A percentile compares a stretch with the other conserved stretches of the same genome.
phyloP scores from a whole-genome alignment of 1,140 invertebrate genomes.

The Sminthurinus signatus region DNA sequence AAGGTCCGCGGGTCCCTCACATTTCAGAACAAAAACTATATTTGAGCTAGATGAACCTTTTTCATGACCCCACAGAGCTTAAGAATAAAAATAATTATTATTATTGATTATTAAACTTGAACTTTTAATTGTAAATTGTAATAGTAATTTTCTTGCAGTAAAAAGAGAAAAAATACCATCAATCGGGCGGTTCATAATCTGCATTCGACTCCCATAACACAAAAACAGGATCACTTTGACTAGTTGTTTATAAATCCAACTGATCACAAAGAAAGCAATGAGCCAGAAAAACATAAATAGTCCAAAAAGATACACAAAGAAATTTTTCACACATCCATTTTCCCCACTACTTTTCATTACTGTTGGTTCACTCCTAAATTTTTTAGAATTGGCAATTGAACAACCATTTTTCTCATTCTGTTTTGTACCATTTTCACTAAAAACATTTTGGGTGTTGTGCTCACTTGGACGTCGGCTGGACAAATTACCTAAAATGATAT shows the following conservation, averaged over 20 bases:
- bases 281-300: background rate
- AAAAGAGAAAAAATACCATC: no score
- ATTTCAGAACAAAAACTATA: constrained; percentile 26
- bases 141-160: no score
- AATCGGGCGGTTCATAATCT: constrained; percentile 16
- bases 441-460: no score
- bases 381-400: background rate
- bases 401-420: no score
- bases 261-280: background rate
- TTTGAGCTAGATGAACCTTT: constrained; percentile 19
- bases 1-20: constrained; percentile 14
- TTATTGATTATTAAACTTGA: no score
- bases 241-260: background rate
- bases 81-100: no score
- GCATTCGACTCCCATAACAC: constrained; percentile 11
- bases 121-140: no score
- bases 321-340: background rate
- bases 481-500: no score
- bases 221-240: constrained; percentile 18
- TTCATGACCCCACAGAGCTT: constrained; percentile 30
- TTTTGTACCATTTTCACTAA: no score
- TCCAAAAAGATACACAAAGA: background rate
- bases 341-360: background rate
- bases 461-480: no score
- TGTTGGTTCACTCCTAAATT: background rate